Base-by-base conservation (phyloP, 2,888 invertebrate genomes). In the Volucella inanis region DNA sequence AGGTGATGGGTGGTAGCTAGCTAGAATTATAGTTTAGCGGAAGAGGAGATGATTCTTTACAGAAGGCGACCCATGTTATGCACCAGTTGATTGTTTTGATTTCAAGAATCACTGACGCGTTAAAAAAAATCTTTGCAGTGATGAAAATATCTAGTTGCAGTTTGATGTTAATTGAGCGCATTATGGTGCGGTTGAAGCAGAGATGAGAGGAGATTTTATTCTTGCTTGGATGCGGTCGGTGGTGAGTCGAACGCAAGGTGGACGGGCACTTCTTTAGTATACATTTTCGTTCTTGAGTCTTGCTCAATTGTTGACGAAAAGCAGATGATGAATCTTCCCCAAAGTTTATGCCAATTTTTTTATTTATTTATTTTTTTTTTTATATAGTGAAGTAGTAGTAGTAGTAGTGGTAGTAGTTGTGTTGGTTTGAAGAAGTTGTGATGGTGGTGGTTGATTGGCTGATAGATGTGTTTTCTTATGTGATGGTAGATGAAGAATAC, bases 1-100 rank as follows among this genome's bases (percentile, higher is more conserved):
- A 71, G 31, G 81, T 87, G 84, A 78, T 88, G 74, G 31, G 64
- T 85, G 78, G 77, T 88, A 70, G 82, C 87, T 78, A 80, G 84
- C 80, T 87, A 84, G 83, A 72, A 85, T 87, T 82, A 76, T 70
- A 65, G 6, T 31, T 81, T 71, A 85, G 76, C 77, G 57, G 81
- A 77, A 77, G 31, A 31, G 76, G 65, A 84, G 80, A 80, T 76
- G 64, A 72, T 50, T 55, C 39, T 49, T 52, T 62, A 18, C 39
- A 61, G 59, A 47, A 52, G 79, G 52, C 47, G 59, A 67, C 47
- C 47, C 68, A 61, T 61, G 71, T 72, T 61, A 68, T 43, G 70
- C 49, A 52, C 38, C 38, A 22, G 41, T 39, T 65, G 47, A 31
- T 68, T 61, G 43, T 45, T 71, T 71, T 39, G 62, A 57, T 65